Conservation (phyloP, 2,888 invertebrate species). For the Operophtera brumata region DNA sequence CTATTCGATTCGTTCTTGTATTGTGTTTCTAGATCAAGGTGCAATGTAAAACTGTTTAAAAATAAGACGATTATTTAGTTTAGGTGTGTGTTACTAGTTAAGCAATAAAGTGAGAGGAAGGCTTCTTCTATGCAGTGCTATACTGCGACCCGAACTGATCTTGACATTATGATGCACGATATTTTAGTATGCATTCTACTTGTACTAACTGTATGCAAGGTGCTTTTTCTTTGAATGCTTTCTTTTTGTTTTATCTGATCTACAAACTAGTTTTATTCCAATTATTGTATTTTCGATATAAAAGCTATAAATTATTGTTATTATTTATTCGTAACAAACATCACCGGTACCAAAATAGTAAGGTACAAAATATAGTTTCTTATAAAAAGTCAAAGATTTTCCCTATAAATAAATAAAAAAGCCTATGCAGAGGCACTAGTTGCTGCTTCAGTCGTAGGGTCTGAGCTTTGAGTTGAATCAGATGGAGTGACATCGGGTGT, state of each 20-base stretch:
- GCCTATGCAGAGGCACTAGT: slow-evolving; percentile 31
- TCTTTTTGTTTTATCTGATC: too few relatives aligned
- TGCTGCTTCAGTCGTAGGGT: slow-evolving; percentile 36
- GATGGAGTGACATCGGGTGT: too few relatives aligned
- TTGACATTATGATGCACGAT: slow-evolving; percentile 63
- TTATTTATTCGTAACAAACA: slow-evolving; percentile 1
- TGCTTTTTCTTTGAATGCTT: too few relatives aligned
- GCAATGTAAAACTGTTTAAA: background rate
- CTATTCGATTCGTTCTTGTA: background rate
- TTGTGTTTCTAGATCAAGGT: background rate
- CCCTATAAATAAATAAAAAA: background rate
- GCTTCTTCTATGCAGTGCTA: slow-evolving; percentile 46
- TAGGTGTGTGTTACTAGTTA: background rate
- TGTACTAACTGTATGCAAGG: too few relatives aligned
- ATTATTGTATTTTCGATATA: too few relatives aligned
- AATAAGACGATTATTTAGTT: background rate
- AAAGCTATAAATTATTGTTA: background rate
- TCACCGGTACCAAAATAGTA: slow-evolving; percentile 1
- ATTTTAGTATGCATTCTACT: slow-evolving; percentile 45
- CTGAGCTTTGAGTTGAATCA: slow-evolving; percentile 19
- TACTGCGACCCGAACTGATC: slow-evolving; percentile 51
- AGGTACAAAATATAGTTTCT: slow-evolving; percentile 10
- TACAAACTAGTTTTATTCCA: too few relatives aligned
- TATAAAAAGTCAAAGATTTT: background rate
- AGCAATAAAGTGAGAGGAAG: slow-evolving; percentile 46